Evolutionary conservation across 2,888 invertebrate genomes (phyloP), one percentile per base, ranked within the genome.

Genomic region (Brachyptera risi): DNA sequence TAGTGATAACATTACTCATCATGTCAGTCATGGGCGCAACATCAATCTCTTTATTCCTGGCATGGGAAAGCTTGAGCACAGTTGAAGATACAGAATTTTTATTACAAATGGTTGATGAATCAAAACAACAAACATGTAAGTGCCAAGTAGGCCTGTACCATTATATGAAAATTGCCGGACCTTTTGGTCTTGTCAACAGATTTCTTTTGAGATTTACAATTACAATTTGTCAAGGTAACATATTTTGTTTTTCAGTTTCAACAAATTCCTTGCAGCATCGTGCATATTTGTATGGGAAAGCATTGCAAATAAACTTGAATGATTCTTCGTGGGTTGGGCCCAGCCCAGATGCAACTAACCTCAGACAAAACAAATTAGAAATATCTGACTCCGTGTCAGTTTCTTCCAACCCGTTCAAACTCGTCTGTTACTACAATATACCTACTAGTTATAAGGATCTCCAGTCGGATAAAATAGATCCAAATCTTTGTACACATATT

Each of bases 401-500:
- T n/a, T n/a, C n/a, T n/a, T 31, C 51, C 5, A 27, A 4, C 47
- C 9, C 47, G 5, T 24, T 47, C 3, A 47, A 51, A 35, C 17
- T 51, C 3, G 51, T 51, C 17, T 51, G 51, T 15, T 51, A 51
- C 35, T 51, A 26, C 31, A 35, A 31, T 27, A 15, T 51, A 13
- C 51, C 51, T 27, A 21, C 19, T 5, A 31, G 17, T 11, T 11
- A 31, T 67, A 68, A 69, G 58, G 72, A 73, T 63, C 74, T 87
- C 58, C 71, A 75, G 69, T 83, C 87, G 4, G 71, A 75, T 35
- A 75, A 79, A 68, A 80, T 92, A 27, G 84, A 89, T 71, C 83
- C 90, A 23, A 74, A 81, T 68, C 77, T 93, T 60, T 94, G 93
- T 73, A 90, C 92, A 1, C 93, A 93, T 74, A 83, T 93, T 63